Evolutionary conservation across 2,113 vertebrate genomes (phyloP).

Genomic region (Tachysurus vachellii): DNA sequence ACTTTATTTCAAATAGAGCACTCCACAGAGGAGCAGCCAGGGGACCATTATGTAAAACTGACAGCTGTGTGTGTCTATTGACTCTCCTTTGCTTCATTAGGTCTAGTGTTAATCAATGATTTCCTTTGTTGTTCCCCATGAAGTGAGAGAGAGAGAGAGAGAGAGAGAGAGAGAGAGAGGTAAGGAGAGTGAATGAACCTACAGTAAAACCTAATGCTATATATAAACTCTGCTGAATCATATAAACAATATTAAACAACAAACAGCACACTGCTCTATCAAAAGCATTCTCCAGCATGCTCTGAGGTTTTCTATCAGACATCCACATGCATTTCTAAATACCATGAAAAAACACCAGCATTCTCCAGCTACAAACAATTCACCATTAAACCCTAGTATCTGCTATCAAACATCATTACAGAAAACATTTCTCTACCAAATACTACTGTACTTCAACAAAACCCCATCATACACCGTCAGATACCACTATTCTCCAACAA

Average conservation of each 20-base stretch:
- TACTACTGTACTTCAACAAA: background rate
- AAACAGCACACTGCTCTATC: background rate
- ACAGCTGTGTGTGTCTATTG: slow-evolving; percentile 37
- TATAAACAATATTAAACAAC: background rate
- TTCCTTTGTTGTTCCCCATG: slow-evolving; percentile 48
- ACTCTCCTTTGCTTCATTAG: slow-evolving; percentile 50
- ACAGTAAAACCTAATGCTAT: slow-evolving; percentile 23
- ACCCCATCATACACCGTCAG: too few species aligned
- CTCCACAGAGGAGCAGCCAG: slow-evolving; percentile 19
- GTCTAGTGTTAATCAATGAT: slow-evolving; percentile 51
- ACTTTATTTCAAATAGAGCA: slow-evolving; percentile 30
- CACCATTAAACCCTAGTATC: background rate
- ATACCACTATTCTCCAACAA: too few species aligned
- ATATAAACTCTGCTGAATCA: background rate
- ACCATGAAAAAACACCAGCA: background rate
- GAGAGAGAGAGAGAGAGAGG: background rate
- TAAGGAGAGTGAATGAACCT: slow-evolving; percentile 7
- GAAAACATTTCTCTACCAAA: too few species aligned
- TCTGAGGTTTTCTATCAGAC: background rate
- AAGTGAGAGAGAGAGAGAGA: slow-evolving; percentile 7
- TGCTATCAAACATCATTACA: too few species aligned
- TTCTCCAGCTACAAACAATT: background rate
- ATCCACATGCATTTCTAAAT: background rate
- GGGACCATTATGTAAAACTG: slow-evolving; percentile 20
- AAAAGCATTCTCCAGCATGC: background rate